Evolutionary conservation across 2,888 invertebrate species (phyloP), one percentile per base, ranked within the genome.

Genomic region (Pandemis corylana): DNA sequence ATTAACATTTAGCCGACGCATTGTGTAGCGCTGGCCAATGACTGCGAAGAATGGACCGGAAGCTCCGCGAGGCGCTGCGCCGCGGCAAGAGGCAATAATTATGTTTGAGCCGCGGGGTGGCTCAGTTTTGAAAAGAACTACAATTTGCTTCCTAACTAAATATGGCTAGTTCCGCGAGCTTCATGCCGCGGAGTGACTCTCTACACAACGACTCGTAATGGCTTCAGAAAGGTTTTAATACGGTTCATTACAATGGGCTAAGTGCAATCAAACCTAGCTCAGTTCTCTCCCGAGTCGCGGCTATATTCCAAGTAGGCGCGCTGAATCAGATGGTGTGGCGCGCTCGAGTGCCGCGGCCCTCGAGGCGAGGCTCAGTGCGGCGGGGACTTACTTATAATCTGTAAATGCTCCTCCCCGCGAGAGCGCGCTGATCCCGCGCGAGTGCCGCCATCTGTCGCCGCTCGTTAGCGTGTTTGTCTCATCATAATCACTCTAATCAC

Each of bases 391-490:
- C 51, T 15, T 69, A 65, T 70, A 61, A 53, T 69, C 69, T 69
- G 74, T 68, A 72, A 68, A 73, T 63, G 72, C 56, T 15, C 44
- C 61, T 42, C 15, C 56, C n/a, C 44, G 68, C 44, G 56, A 44
- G 42, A 28, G 42, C 70, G 46, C 61, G 63, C 51, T 72, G 49
- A 72, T 46, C 68, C 69, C 28, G 28, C 28, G 28, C 74, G 49
- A 68, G 73, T 69, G 74, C 44, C 69, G 69, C 74, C 74, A 74
- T 74, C 74, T 74, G 74, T 64, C 68, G 49, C 49, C 66, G 44
- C 69, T 74, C 73, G 69, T 74, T 74, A 74, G 69, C 65, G 65
- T 61, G 69, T 59, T 74, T 74, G 74, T 74, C 69, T 74, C 65
- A 42, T 36, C 41, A 28, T 74, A 74, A 74, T 66, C 69, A 66